phyloP scores from a whole-genome alignment of 2,113 vertebrate genomes.

The Tachysurus fulvidraco region DNA sequence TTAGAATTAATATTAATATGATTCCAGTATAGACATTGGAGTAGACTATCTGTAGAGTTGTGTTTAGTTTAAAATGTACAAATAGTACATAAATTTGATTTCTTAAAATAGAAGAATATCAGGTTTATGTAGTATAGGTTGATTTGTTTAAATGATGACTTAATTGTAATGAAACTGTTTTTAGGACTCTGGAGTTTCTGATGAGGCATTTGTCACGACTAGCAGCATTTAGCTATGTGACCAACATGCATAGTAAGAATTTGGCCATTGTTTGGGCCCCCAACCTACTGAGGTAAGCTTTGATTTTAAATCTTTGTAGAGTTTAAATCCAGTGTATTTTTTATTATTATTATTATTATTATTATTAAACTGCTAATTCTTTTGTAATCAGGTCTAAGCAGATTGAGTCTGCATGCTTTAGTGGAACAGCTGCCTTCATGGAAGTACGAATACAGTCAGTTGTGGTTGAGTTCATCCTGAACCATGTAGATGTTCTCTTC shows the following conservation, averaged over 20 bases:
- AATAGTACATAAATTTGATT: not conserved
- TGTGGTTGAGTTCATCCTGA: slow-evolving; percentile 97
- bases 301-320: not conserved
- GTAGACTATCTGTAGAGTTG: not conserved
- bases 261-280: slow-evolving; percentile 98
- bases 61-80: not conserved
- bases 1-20: not conserved
- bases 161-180: slow-evolving; percentile 52
- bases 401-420: slow-evolving; percentile 97
- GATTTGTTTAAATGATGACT: not conserved
- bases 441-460: slow-evolving; percentile 98
- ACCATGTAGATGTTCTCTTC: slow-evolving; percentile 95
- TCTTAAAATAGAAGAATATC: not conserved
- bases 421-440: slow-evolving; percentile 98
- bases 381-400: slow-evolving; percentile 84
- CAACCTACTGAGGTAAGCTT: slow-evolving; percentile 86
- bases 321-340: not conserved
- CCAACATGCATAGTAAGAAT: slow-evolving; percentile 99
- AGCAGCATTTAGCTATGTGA: slow-evolving; percentile 94
- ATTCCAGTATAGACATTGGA: not conserved
- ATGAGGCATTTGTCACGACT: slow-evolving; percentile 94
- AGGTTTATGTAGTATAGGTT: not conserved
- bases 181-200: slow-evolving; percentile 94
- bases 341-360: too few relatives aligned
- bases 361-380: not conserved